Evolutionary conservation across 2,888 invertebrate genomes (phyloP).

Genomic region (Chrysolina americana): DNA sequence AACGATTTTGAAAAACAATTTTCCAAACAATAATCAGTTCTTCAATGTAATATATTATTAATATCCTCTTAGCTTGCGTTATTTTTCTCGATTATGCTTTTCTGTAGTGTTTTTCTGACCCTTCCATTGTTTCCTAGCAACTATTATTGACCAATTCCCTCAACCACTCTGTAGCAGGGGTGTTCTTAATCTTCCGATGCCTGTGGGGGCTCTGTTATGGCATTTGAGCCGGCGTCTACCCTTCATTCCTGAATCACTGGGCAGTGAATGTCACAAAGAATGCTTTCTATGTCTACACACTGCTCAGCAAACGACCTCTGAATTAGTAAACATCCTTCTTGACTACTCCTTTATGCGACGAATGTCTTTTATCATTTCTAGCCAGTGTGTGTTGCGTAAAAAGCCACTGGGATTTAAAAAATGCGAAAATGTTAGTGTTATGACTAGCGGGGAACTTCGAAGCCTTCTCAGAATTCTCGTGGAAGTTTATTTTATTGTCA

Average conservation of each 20-base stretch:
- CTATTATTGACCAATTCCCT: too few species aligned
- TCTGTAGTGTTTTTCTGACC: too few species aligned
- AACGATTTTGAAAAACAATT: too few species aligned
- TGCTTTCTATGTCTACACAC: slow-evolving; percentile 35
- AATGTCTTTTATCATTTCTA: neutral
- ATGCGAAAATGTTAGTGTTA: neutral
- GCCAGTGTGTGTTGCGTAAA: neutral
- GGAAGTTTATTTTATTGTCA: too few species aligned
- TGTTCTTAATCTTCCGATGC: neutral
- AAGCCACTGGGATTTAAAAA: neutral
- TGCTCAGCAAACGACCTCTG: slow-evolving; percentile 32
- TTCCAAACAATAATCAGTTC: too few species aligned
- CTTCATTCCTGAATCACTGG: slow-evolving; percentile 26
- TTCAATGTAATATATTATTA: too few species aligned
- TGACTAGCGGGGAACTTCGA: too few species aligned
- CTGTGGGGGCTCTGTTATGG: slow-evolving; percentile 7
- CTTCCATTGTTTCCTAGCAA: too few species aligned
- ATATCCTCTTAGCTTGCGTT: too few species aligned
- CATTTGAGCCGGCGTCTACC: slow-evolving; percentile 23
- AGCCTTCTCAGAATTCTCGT: too few species aligned
- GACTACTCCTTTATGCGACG: neutral
- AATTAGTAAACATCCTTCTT: slow-evolving; percentile 29
- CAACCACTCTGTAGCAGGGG: neutral
- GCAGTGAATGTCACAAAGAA: slow-evolving; percentile 28
- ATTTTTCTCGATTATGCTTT: too few species aligned